Base-by-base conservation (phyloP, 2,113 vertebrate species). In the Eulacestoma nigropectus region DNA sequence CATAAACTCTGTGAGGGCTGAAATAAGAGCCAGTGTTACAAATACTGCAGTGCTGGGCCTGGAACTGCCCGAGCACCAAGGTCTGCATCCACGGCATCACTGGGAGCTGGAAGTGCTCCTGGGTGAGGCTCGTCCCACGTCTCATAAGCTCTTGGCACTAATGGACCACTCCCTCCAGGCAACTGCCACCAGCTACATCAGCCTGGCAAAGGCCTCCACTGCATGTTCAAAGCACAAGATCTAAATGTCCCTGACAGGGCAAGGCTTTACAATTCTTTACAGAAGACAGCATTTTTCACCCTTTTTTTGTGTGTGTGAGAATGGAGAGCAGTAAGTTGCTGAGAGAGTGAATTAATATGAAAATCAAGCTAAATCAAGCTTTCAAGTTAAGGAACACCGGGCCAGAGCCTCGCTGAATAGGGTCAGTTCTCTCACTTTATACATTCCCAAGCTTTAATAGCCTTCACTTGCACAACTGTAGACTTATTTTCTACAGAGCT, bases 101-200 rank as follows among this genome's bases (percentile, higher is more conserved):
- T 41, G 27, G 47, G 37, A 46, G 47, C 32, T 74, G 55, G 18
- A 16, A 57, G 10, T 5, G 27, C 42, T 49, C 63, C 68, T 33
- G 32, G 1, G 3, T 5, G 14, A 13, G n/a, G 42, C 30, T 44
- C 13, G 44, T 63, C 46, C 30, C 33, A 11, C 10, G 9, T 69
- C 4, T 70, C 6, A 0, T 0, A 4, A 60, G 44, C 30, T 74
- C 49, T 20, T 2, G 0, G 53, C n/a, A n/a, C n/a, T n/a, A n/a
- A n/a, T n/a, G n/a, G 26, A 56, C 3, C 19, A 0, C 17, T 42
- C 25, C 41, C 33, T 50, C 8, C 41, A 14, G 41, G 15, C 6
- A 25, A 16, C 1, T 41, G 49, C 11, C 50, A 30, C 19, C 50
- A 63, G 5, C 25, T 5, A 4, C 56, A n/a, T 18, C 13, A 53